phyloP scores from a whole-genome alignment of 2,888 invertebrate genomes.

The Mermis nigrescens region DNA sequence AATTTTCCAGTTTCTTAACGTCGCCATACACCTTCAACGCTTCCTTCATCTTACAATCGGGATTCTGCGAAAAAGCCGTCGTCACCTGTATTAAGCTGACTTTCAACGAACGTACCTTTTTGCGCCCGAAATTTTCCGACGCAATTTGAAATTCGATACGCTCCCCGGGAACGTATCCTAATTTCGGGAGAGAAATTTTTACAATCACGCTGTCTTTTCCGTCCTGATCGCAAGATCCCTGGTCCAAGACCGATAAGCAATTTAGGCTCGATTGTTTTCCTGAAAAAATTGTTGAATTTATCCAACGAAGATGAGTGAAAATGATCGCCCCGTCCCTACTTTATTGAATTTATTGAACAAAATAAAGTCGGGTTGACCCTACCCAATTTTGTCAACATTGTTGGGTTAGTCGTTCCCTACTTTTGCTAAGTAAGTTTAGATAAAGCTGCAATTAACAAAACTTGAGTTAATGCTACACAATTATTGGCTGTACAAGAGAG shows the following conservation, averaged over 20 bases:
- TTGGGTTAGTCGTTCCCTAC: too few species aligned
- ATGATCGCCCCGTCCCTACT: too few species aligned
- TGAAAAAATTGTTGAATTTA: not conserved
- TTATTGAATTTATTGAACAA: too few species aligned
- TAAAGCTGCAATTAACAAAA: too few species aligned
- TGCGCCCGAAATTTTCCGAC: not conserved
- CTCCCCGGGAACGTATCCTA: constrained; percentile 6
- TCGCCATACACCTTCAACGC: not conserved
- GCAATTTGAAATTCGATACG: not conserved
- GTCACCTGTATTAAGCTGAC: not conserved
- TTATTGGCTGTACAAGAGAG: too few species aligned
- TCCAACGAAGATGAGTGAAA: not conserved
- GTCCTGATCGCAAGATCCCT: too few species aligned
- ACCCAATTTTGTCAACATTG: too few species aligned
- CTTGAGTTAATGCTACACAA: too few species aligned
- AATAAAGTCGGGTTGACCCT: too few species aligned
- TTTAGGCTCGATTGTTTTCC: not conserved
- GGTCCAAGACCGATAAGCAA: not conserved
- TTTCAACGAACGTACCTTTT: not conserved
- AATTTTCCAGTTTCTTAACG: not conserved
- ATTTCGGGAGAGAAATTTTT: not conserved
- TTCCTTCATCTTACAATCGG: not conserved
- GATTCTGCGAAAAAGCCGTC: not conserved
- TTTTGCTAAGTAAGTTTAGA: too few species aligned
- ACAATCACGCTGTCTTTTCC: not conserved